A percentile compares a stretch with the other conserved stretches of the same genome.
Conservation (phyloP, 2,888 invertebrate genomes). For the Drosophila atripex region DNA sequence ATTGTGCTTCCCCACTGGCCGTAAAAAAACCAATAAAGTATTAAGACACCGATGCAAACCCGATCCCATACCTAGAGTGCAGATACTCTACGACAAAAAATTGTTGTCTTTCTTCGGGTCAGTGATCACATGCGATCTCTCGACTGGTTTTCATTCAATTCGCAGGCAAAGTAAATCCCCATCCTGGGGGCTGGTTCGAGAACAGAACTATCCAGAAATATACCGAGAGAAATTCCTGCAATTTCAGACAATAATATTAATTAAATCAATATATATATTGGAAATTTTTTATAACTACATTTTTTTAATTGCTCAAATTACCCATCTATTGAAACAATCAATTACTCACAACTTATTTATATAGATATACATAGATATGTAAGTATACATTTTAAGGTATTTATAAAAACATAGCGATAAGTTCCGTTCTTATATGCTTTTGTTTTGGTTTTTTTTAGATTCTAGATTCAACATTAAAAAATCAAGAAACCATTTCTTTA, state of each 20-base stretch:
- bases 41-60: neutral
- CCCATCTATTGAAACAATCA: no score
- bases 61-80: neutral
- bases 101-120: constrained; percentile 19
- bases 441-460: no score
- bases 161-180: constrained; percentile 20
- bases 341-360: no score
- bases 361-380: no score
- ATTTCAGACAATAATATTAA: no score
- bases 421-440: no score
- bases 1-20: constrained; percentile 16
- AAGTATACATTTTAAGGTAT: no score
- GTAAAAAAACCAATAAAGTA: neutral
- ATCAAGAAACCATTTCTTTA: neutral
- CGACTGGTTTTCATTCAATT: neutral
- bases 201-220: neutral
- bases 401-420: no score
- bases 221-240: neutral
- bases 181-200: constrained; percentile 19
- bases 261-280: no score
- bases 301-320: no score
- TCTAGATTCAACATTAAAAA: no score
- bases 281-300: no score
- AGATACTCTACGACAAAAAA: constrained; percentile 19
- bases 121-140: constrained; percentile 13